These are phyloP conservation scores for Centropus unirufus DNA, from an alignment of 2,113 vertebrate species.

Conservation along the genomic window DNA sequence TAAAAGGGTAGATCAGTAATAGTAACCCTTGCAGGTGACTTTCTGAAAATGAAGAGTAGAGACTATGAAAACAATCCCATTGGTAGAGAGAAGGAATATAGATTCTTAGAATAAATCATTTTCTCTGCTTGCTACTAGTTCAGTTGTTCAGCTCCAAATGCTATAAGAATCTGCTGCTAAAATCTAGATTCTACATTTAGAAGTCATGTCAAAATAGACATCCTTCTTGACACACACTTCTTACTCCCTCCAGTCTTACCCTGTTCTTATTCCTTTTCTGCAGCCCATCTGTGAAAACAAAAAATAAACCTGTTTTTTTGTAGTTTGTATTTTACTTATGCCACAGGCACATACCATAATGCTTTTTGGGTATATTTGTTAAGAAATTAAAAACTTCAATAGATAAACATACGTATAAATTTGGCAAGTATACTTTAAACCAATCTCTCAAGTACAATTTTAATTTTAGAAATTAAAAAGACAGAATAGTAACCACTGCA, in stretches of 20 bases:
- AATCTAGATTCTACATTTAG: background rate
- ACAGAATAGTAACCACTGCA: background rate
- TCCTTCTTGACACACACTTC: background rate
- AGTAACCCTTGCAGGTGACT: background rate
- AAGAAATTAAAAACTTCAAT: background rate
- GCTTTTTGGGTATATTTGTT: background rate
- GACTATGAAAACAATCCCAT: background rate
- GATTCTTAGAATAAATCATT: background rate
- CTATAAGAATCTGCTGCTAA: background rate
- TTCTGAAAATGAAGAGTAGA: background rate
- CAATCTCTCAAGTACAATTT: background rate
- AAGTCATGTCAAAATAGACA: background rate
- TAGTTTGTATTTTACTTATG: background rate
- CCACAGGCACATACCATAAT: background rate
- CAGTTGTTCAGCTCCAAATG: background rate
- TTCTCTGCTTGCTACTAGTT: background rate
- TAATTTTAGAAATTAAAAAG: background rate
- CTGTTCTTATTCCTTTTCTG: background rate
- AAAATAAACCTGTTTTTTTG: background rate
- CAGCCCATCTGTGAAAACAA: background rate
- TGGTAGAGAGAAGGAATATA: background rate
- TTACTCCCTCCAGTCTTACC: background rate
- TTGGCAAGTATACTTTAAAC: background rate
- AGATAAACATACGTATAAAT: background rate
- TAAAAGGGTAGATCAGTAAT: background rate